These are phyloP conservation scores for Progne subis DNA, from an alignment of 2,113 vertebrate genomes.

Conservation along the genomic window DNA sequence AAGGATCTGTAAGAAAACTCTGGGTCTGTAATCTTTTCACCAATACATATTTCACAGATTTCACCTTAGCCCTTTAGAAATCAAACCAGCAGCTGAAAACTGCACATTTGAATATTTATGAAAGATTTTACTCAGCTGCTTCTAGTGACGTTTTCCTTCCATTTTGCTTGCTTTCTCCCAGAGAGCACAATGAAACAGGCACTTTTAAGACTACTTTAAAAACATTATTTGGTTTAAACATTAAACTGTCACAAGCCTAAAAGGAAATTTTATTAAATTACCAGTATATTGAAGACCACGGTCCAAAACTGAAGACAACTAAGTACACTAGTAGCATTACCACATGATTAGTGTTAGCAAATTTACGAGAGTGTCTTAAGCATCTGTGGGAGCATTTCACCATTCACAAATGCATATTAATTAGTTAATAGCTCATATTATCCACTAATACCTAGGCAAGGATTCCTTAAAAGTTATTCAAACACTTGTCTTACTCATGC, in stretches of 20 bases:
- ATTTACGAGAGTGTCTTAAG: background rate
- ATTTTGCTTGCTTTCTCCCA: constrained; percentile 39
- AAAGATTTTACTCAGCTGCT: constrained; percentile 62
- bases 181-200: constrained; percentile 41
- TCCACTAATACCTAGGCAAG: background rate
- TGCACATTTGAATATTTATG: constrained; percentile 58
- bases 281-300: constrained; percentile 50
- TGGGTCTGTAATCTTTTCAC: background rate
- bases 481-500: background rate
- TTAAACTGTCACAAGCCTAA: constrained; percentile 65
- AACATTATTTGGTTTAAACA: constrained; percentile 68
- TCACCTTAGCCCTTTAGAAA: constrained; percentile 27
- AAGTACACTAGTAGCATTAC: background rate
- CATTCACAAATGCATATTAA: constrained; percentile 10
- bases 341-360: background rate
- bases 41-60: constrained; percentile 16
- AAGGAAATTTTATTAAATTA: constrained; percentile 72
- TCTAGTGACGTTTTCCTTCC: constrained; percentile 41
- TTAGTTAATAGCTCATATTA: constrained; percentile 23
- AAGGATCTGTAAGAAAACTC: background rate
- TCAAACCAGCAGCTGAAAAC: constrained; percentile 66
- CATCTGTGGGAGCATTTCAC: constrained; percentile 27
- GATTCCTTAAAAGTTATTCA: background rate
- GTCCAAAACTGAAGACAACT: background rate
- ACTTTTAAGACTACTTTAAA: constrained; percentile 63